These are phyloP conservation scores for Hyla sarda DNA, from an alignment of 2,113 vertebrate species.

Conservation along the genomic window DNA sequence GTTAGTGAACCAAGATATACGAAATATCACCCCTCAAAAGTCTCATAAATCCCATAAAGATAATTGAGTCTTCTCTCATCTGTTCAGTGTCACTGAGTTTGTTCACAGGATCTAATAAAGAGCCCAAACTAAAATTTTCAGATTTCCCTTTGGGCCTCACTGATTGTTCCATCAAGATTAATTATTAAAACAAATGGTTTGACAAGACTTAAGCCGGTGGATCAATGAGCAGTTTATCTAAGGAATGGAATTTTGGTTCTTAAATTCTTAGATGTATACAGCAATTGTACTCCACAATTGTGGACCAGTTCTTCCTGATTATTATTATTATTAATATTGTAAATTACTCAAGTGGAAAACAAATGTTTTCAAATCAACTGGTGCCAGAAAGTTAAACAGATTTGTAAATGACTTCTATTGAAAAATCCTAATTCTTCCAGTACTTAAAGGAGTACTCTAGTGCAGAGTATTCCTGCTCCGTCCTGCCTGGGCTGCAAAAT, in stretches of 20 bases:
- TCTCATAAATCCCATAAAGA: no score
- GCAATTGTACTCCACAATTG: background rate
- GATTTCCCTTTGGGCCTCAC: background rate
- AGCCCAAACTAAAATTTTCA: background rate
- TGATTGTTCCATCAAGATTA: background rate
- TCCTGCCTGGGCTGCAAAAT: no score
- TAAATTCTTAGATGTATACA: background rate
- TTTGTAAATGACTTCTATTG: no score
- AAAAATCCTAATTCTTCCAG: no score
- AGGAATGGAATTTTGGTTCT: conserved; percentile 2
- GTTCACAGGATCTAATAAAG: background rate
- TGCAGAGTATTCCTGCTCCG: no score
- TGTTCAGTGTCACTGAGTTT: background rate
- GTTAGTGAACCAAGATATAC: no score
- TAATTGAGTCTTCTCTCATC: background rate
- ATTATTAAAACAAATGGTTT: conserved; percentile 6
- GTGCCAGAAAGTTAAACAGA: no score
- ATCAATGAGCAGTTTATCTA: background rate
- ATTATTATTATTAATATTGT: background rate
- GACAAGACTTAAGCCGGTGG: background rate
- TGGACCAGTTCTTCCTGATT: background rate
- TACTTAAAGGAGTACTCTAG: no score
- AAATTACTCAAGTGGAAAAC: no score
- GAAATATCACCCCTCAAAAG: no score
- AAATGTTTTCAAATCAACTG: no score